Percentiles rank a stretch among this genome's conserved stretches.
phyloP scores from a whole-genome alignment of 2,888 invertebrate genomes.

The Caenorhabditis sinica region DNA sequence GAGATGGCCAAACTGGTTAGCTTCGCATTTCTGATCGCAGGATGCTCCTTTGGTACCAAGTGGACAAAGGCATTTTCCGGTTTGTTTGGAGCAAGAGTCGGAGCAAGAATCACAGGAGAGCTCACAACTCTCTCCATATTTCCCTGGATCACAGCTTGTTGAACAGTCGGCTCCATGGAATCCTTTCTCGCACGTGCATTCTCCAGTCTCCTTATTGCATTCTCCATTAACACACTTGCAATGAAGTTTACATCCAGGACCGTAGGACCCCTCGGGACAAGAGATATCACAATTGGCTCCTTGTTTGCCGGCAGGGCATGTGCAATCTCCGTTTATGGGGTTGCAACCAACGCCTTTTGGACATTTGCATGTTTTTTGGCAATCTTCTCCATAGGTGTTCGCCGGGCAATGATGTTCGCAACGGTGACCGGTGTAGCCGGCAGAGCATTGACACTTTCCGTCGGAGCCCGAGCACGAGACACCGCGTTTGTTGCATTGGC shows the following conservation, averaged over 20 bases:
- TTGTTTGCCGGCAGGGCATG: slow-evolving; percentile 77
- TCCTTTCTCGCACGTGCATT: slow-evolving; percentile 72
- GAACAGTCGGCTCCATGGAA: slow-evolving; percentile 73
- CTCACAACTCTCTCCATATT: slow-evolving; percentile 72
- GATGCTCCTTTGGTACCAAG: slow-evolving; percentile 74
- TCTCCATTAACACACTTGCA: slow-evolving; percentile 76
- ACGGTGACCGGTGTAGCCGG: slow-evolving; percentile 72
- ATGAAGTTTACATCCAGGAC: slow-evolving; percentile 73
- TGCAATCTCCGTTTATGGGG: slow-evolving; percentile 76
- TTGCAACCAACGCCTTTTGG: slow-evolving; percentile 78
- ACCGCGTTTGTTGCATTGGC: slow-evolving; percentile 78
- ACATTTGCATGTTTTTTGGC: slow-evolving; percentile 75
- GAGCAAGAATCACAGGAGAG: slow-evolving; percentile 77
- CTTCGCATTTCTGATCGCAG: slow-evolving; percentile 77
- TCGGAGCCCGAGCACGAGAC: slow-evolving; percentile 78
- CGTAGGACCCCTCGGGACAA: slow-evolving; percentile 78
- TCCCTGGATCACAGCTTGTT: slow-evolving; percentile 65
- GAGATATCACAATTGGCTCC: slow-evolving; percentile 76
- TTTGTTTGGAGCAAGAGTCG: slow-evolving; percentile 77
- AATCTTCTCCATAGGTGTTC: slow-evolving; percentile 70
- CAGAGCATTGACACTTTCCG: slow-evolving; percentile 77
- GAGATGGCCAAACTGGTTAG: slow-evolving; percentile 72
- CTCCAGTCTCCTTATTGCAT: slow-evolving; percentile 72
- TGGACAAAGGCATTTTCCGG: slow-evolving; percentile 74
- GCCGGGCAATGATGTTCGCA: slow-evolving; percentile 79